Evolutionary conservation across 2,888 invertebrate species (phyloP).

Genomic region (Polyploca ridens): DNA sequence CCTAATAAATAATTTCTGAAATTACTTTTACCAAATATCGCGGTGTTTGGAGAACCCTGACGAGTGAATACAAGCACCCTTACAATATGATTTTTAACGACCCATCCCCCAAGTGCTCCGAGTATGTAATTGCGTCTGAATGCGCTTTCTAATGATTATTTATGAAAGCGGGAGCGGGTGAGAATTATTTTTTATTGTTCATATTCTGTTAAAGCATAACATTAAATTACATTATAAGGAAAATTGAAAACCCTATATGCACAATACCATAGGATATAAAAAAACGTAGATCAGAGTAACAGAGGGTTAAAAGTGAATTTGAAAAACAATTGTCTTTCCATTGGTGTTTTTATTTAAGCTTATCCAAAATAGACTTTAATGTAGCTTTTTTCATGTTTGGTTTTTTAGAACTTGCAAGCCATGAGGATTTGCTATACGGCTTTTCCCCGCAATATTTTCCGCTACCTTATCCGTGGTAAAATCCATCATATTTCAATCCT

Average conservation of each 20-base stretch:
- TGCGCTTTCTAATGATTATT: constrained; percentile 72
- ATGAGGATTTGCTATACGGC: too few species aligned
- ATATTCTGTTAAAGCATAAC: constrained; percentile 33
- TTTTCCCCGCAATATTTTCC: too few species aligned
- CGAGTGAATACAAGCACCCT: constrained; percentile 29
- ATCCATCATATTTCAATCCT: neutral
- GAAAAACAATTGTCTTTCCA: too few species aligned
- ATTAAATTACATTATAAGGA: neutral
- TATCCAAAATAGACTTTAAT: too few species aligned
- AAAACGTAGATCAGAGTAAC: neutral
- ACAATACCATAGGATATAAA: neutral
- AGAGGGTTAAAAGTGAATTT: too few species aligned
- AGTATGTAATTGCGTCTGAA: constrained; percentile 74
- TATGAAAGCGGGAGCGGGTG: constrained; percentile 50
- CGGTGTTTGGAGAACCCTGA: neutral
- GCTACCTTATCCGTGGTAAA: rapidly evolving
- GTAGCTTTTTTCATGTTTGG: too few species aligned
- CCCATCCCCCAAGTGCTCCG: constrained; percentile 50
- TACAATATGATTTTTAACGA: constrained; percentile 72
- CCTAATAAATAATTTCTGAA: too few species aligned
- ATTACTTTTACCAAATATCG: neutral
- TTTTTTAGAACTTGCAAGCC: too few species aligned
- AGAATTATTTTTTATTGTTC: constrained; percentile 74
- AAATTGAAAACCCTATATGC: neutral
- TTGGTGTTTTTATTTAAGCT: too few species aligned